phyloP scores from a whole-genome alignment of 2,797 vertebrate genomes.

The Otolemur crassicaudatus region DNA sequence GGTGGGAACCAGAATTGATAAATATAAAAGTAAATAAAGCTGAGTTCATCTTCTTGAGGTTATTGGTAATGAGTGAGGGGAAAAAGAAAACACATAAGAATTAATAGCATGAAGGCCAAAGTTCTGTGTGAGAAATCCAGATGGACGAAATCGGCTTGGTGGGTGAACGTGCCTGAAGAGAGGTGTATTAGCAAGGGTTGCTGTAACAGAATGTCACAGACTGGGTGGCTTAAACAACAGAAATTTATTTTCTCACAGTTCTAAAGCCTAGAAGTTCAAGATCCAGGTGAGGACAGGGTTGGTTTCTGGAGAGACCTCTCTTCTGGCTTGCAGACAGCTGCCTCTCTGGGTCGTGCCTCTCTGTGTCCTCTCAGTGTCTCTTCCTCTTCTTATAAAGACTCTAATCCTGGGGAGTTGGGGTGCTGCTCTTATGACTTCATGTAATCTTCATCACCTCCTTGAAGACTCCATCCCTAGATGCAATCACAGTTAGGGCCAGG shows the following conservation, averaged over 20 bases:
- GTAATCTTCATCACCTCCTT: not conserved
- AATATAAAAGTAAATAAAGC: not conserved
- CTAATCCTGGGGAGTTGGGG: not conserved
- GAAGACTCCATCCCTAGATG: not conserved
- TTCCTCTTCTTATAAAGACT: not conserved
- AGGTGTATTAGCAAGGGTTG: fast-evolving
- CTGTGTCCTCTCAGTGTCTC: not conserved
- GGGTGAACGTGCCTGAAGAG: not conserved
- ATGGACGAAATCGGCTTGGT: not conserved
- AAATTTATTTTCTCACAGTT: not conserved
- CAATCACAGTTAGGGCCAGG: not conserved
- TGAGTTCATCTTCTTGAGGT: not conserved
- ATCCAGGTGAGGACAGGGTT: not conserved
- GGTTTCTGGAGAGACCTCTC: not conserved
- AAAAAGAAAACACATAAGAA: not conserved
- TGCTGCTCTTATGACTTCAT: not conserved
- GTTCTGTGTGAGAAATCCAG: not conserved
- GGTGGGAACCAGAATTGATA: not conserved
- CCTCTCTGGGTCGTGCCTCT: not conserved
- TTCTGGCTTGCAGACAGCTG: not conserved
- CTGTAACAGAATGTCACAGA: not conserved
- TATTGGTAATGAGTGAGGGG: not conserved
- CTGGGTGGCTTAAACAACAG: not conserved
- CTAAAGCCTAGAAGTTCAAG: not conserved
- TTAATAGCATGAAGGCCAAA: not conserved